These are phyloP conservation scores for Heteromyza rotundicornis DNA, from an alignment of 2,888 invertebrate species.

Conservation along the genomic window DNA sequence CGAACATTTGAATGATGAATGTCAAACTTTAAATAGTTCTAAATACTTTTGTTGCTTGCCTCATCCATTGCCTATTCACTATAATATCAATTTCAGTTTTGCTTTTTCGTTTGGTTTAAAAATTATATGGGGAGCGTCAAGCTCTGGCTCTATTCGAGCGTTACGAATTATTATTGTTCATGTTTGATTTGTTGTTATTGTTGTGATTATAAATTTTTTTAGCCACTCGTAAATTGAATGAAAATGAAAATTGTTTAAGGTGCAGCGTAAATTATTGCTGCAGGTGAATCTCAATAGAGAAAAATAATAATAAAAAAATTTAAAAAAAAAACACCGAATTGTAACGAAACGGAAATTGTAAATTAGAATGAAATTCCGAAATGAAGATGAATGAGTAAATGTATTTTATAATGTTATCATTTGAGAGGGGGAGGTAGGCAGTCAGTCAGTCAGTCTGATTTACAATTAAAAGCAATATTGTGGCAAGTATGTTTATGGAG, in stretches of 20 bases:
- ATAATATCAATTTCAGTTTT: too few species aligned
- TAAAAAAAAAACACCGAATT: too few species aligned
- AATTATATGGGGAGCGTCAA: constrained; percentile 58
- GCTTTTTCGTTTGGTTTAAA: constrained; percentile 39
- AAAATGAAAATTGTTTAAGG: constrained; percentile 28
- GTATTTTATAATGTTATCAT: too few species aligned
- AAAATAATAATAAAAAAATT: too few species aligned
- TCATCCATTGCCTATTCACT: too few species aligned
- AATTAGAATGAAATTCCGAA: constrained; percentile 5
- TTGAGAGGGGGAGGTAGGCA: too few species aligned
- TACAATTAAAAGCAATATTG: too few species aligned
- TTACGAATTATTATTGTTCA: constrained; percentile 57
- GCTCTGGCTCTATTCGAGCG: constrained; percentile 55
- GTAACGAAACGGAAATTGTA: not conserved
- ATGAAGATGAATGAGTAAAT: too few species aligned
- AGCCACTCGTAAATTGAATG: constrained; percentile 15
- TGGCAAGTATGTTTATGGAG: too few species aligned
- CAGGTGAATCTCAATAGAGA: constrained; percentile 44
- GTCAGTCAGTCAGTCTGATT: too few species aligned
- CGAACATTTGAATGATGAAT: not conserved
- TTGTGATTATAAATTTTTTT: constrained; percentile 51
- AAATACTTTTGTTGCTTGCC: too few species aligned
- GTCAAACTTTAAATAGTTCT: constrained; percentile 13
- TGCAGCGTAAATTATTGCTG: constrained; percentile 48
- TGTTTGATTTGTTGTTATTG: constrained; percentile 46